phyloP scores from a whole-genome alignment of 2,113 vertebrate genomes.

The Phylloscopus whistleri region DNA sequence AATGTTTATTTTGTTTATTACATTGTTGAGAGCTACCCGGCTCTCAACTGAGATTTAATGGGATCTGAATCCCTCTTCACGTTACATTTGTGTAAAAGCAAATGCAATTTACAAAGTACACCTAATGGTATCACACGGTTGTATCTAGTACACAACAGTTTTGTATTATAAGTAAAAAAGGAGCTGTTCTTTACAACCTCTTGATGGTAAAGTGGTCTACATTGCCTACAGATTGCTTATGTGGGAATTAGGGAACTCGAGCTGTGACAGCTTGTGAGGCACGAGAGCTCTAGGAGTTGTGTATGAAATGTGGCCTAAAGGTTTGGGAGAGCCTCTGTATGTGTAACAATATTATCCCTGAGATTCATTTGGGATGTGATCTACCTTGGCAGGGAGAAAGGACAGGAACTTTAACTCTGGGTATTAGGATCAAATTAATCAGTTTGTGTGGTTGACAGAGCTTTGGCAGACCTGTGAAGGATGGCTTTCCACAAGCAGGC shows the following conservation, averaged over 20 bases:
- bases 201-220: neutral
- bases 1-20: neutral
- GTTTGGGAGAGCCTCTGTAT: neutral
- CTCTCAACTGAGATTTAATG: neutral
- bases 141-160: neutral
- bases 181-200: neutral
- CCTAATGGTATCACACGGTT: neutral
- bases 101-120: neutral
- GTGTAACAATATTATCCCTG: rapidly evolving
- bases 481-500: neutral
- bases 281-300: neutral
- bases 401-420: neutral
- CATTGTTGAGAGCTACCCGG: neutral
- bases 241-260: neutral
- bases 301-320: neutral
- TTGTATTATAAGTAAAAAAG: neutral
- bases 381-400: neutral
- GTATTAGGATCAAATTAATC: neutral
- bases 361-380: neutral
- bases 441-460: neutral
- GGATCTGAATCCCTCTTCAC: neutral
- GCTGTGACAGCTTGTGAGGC: neutral
- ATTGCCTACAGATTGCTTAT: neutral
- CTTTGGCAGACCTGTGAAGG: neutral
- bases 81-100: neutral